phyloP scores from a whole-genome alignment of 2,888 invertebrate species.

The Epistrophe eligans region DNA sequence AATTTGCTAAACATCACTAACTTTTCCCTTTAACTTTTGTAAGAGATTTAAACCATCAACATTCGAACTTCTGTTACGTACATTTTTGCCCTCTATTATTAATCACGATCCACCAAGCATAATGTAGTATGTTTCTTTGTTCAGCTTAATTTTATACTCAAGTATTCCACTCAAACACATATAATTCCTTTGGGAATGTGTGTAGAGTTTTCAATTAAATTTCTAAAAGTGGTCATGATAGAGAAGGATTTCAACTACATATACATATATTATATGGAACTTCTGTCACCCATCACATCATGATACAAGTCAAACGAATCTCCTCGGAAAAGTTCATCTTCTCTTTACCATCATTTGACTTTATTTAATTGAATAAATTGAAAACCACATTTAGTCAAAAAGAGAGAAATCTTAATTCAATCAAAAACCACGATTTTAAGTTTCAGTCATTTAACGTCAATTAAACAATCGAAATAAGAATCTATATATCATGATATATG shows the following conservation, averaged over 20 bases:
- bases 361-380: slow-evolving; percentile 44
- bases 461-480: slow-evolving; percentile 45
- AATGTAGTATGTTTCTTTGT: neutral
- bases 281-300: too few relatives aligned
- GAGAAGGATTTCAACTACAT: neutral
- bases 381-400: slow-evolving; percentile 18
- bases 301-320: neutral
- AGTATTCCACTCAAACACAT: neutral
- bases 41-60: neutral
- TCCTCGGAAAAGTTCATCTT: neutral
- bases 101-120: neutral
- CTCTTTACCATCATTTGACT: slow-evolving; percentile 17
- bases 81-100: neutral
- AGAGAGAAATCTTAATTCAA: slow-evolving; percentile 38
- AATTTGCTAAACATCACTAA: too few relatives aligned
- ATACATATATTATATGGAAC: too few relatives aligned
- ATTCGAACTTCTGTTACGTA: neutral
- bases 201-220: neutral
- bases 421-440: slow-evolving; percentile 48
- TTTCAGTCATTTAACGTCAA: slow-evolving; percentile 56
- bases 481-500: neutral
- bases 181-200: neutral
- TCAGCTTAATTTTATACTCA: neutral
- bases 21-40: neutral
- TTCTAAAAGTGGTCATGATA: neutral